Evolutionary conservation across 2,113 vertebrate species (phyloP).

Genomic region (Candoia aspera): DNA sequence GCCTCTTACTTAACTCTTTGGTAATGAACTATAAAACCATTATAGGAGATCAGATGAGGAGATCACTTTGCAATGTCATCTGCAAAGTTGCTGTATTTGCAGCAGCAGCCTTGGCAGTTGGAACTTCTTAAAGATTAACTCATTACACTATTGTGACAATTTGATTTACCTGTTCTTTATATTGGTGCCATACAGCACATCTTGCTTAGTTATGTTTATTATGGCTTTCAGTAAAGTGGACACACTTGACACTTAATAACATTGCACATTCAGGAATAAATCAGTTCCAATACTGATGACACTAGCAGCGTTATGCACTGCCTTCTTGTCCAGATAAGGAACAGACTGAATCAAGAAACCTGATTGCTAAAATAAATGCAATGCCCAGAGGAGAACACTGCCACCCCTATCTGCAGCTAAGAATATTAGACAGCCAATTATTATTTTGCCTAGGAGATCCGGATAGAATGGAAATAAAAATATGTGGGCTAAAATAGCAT

Average conservation of each 20-base stretch:
- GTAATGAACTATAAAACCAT: background rate
- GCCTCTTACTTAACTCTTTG: background rate
- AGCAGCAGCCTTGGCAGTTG: background rate
- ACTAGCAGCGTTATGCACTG: background rate
- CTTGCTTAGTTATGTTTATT: background rate
- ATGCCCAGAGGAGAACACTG: background rate
- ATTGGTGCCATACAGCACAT: background rate
- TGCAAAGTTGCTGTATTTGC: background rate
- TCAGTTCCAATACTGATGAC: background rate
- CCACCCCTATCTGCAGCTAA: background rate
- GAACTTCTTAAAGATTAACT: background rate
- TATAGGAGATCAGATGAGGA: background rate
- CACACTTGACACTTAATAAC: background rate
- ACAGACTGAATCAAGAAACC: background rate
- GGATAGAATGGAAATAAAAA: background rate
- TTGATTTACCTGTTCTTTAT: background rate
- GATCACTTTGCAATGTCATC: background rate
- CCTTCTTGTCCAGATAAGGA: background rate
- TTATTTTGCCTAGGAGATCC: background rate
- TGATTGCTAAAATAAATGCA: background rate
- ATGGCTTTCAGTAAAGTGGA: background rate
- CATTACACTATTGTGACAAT: background rate
- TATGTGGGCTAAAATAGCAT: background rate
- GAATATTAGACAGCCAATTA: background rate
- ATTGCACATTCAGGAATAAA: background rate